Percentiles rank a stretch among this genome's conserved stretches.
Conservation (phyloP, 2,113 vertebrate genomes). For the Hyperoodon ampullatus region DNA sequence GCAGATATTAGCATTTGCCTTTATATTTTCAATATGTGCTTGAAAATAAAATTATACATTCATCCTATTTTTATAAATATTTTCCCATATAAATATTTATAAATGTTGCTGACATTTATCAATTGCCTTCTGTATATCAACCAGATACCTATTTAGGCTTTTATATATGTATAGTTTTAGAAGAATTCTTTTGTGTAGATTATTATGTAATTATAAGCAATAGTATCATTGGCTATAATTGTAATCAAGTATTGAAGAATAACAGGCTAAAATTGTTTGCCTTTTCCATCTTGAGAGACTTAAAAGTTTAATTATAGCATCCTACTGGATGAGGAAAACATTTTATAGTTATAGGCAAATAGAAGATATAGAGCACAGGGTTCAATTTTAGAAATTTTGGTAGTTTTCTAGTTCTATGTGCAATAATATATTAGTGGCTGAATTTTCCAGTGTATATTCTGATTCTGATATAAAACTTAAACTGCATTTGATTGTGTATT, state of each 20-base stretch:
- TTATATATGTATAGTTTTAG: neutral
- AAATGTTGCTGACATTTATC: neutral
- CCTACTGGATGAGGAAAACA: neutral
- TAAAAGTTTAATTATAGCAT: neutral
- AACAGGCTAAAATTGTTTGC: neutral
- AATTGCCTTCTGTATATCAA: neutral
- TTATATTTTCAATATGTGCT: neutral
- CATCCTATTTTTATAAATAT: neutral
- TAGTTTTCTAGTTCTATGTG: neutral
- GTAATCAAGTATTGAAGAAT: neutral
- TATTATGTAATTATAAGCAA: neutral
- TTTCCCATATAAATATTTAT: neutral
- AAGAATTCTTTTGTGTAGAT: neutral
- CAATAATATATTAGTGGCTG: neutral
- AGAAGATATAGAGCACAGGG: neutral
- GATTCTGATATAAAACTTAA: neutral
- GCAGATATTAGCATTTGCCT: neutral
- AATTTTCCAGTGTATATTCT: neutral
- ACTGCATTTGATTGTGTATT: neutral
- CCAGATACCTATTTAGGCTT: neutral
- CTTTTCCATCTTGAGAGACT: neutral
- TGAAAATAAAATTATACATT: neutral
- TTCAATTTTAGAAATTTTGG: neutral
- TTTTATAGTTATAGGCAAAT: neutral
- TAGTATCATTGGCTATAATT: neutral